Percentiles rank a stretch among this genome's conserved stretches.
phyloP scores from a whole-genome alignment of 1,140 invertebrate genomes.

The Drosophila miranda region DNA sequence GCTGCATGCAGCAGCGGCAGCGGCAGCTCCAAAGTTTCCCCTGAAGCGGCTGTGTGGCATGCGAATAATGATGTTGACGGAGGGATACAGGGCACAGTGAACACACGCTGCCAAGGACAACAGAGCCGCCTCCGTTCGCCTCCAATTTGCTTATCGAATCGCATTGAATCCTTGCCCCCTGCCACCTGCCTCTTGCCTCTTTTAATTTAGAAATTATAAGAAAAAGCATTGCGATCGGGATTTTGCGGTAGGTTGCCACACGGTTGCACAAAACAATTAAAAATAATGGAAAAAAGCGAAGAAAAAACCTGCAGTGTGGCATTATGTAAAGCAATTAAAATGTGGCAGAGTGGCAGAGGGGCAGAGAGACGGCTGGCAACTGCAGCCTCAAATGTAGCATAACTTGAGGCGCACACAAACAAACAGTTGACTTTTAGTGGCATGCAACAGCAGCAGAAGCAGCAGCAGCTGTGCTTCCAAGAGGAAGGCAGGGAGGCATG shows the following conservation, averaged over 20 bases:
- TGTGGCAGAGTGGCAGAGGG: slow-evolving; percentile 21
- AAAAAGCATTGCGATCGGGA: slow-evolving; percentile 5
- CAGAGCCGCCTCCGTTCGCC: background rate
- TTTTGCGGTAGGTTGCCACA: slow-evolving; percentile 20
- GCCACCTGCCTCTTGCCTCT: background rate
- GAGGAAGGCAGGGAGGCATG: background rate
- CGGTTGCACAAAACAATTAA: slow-evolving; percentile 63
- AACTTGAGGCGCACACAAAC: slow-evolving; percentile 57
- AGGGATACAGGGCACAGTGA: slow-evolving; percentile 7
- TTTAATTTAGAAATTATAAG: slow-evolving; percentile 38
- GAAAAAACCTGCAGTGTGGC: slow-evolving; percentile 46
- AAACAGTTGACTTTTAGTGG: slow-evolving; percentile 72
- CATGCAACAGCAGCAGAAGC: slow-evolving; percentile 36
- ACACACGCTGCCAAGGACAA: slow-evolving; percentile 7
- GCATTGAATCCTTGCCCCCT: background rate
- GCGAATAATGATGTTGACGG: slow-evolving; percentile 62
- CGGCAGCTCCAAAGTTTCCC: slow-evolving; percentile 26
- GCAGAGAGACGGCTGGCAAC: background rate
- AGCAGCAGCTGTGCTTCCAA: slow-evolving; percentile 40
- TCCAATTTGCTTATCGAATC: slow-evolving; percentile 30
- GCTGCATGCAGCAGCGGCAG: slow-evolving; percentile 36
- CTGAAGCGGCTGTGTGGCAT: slow-evolving; percentile 49
- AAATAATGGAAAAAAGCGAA: slow-evolving; percentile 58
- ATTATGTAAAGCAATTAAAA: slow-evolving; percentile 80
- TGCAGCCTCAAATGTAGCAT: slow-evolving; percentile 41